Percentiles rank a stretch among this genome's conserved stretches.
Evolutionary conservation across 2,888 invertebrate genomes (phyloP).

Genomic region (Ectemnius lituratus): DNA sequence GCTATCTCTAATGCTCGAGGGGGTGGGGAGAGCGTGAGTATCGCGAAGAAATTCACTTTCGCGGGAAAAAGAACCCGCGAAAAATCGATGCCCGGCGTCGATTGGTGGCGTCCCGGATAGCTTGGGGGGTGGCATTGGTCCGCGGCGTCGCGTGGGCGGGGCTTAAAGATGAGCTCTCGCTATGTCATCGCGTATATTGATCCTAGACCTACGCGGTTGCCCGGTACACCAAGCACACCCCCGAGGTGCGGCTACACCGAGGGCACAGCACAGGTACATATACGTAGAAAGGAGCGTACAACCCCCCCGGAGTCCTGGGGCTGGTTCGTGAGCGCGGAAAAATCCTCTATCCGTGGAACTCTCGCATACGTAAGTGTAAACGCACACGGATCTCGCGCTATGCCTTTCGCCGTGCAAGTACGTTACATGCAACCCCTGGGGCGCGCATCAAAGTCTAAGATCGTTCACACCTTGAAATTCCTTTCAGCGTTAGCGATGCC

Average conservation of each 20-base stretch:
- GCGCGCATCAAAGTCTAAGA: too few relatives aligned
- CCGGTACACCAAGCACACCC: constrained; percentile 39
- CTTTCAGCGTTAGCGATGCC: too few relatives aligned
- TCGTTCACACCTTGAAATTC: too few relatives aligned
- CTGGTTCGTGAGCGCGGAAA: too few relatives aligned
- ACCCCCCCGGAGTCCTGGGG: not conserved
- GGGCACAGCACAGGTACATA: not conserved
- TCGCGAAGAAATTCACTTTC: constrained; percentile 75
- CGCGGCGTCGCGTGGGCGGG: constrained; percentile 64
- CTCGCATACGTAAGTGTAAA: too few relatives aligned
- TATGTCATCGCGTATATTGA: constrained; percentile 78
- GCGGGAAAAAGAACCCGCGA: constrained; percentile 64
- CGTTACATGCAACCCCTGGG: too few relatives aligned
- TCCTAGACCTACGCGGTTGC: constrained; percentile 60
- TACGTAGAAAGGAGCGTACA: constrained; percentile 2
- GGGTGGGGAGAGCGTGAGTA: constrained; percentile 44
- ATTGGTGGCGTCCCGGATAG: constrained; percentile 66
- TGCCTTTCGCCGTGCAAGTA: constrained; percentile 13
- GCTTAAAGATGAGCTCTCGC: constrained; percentile 77
- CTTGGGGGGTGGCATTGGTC: constrained; percentile 66
- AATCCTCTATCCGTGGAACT: too few relatives aligned
- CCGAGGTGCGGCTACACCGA: constrained; percentile 37
- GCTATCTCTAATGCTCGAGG: constrained; percentile 15
- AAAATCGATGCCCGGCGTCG: constrained; percentile 71
- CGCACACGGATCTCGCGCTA: not conserved